phyloP scores from a whole-genome alignment of 2,797 vertebrate species.

The Danio tinwini region DNA sequence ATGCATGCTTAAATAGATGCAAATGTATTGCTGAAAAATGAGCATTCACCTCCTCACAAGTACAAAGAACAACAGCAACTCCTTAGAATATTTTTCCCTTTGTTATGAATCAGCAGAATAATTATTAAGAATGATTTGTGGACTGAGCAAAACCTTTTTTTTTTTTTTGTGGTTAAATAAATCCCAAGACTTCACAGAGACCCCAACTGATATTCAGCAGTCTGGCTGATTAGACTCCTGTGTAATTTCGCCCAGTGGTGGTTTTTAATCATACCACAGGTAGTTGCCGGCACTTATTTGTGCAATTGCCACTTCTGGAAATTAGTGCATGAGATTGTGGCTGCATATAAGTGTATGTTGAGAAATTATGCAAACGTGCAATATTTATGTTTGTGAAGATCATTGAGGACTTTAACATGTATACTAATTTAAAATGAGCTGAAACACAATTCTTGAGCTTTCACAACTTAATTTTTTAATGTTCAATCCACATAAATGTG shows the following conservation, averaged over 20 bases:
- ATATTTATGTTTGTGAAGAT: not conserved
- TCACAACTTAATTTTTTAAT: too few species aligned
- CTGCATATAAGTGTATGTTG: not conserved
- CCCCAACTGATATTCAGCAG: constrained; percentile 30
- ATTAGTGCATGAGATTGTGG: not conserved
- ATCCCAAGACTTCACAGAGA: constrained; percentile 42
- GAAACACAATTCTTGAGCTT: too few species aligned
- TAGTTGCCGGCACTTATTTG: constrained; percentile 38
- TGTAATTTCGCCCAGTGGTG: constrained; percentile 34
- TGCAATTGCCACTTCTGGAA: constrained; percentile 16
- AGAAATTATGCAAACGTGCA: not conserved
- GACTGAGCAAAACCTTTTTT: constrained; percentile 66
- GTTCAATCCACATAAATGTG: too few species aligned
- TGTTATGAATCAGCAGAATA: constrained; percentile 75
- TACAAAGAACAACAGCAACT: constrained; percentile 70
- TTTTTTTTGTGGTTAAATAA: constrained; percentile 58
- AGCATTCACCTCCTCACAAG: constrained; percentile 69
- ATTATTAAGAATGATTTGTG: constrained; percentile 84
- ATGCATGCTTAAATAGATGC: constrained; percentile 74
- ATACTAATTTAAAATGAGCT: too few species aligned
- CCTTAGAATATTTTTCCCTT: constrained; percentile 78
- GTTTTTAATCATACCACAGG: constrained; percentile 46
- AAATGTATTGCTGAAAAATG: constrained; percentile 79
- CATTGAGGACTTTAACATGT: not conserved
- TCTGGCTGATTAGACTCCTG: constrained; percentile 46